These are phyloP conservation scores for Panthera tigris DNA, from an alignment of 2,113 vertebrate genomes.

Conservation along the genomic window DNA sequence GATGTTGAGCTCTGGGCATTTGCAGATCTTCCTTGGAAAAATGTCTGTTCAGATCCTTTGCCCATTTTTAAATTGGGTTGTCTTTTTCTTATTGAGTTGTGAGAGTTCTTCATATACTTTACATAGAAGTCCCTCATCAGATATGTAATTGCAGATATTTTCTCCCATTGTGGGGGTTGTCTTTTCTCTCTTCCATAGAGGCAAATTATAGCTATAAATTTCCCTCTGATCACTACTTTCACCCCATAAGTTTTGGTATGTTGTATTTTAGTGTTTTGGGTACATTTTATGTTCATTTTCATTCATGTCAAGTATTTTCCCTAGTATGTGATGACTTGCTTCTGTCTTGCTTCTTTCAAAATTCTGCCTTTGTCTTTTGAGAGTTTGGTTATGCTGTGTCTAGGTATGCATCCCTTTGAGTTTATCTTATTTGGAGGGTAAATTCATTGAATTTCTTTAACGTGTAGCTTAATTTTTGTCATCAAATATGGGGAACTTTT, in stretches of 20 bases:
- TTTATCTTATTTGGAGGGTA: background rate
- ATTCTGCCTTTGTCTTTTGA: background rate
- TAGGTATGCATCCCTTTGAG: background rate
- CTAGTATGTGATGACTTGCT: background rate
- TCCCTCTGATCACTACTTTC: background rate
- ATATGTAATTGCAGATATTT: background rate
- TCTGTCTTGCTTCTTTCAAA: conserved; percentile 11
- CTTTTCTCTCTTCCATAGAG: background rate
- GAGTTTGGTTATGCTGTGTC: background rate
- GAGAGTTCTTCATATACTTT: background rate
- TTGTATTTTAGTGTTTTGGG: background rate
- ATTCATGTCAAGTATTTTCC: background rate
- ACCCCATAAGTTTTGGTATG: background rate
- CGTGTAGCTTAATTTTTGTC: background rate
- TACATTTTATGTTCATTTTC: background rate
- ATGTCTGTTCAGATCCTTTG: background rate
- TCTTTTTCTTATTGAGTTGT: background rate
- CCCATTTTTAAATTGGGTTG: background rate
- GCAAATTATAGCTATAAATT: background rate
- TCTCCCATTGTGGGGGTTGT: background rate
- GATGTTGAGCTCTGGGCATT: background rate
- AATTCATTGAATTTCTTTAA: background rate
- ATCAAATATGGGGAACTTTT: background rate
- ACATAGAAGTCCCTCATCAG: background rate
- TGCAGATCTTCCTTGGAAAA: background rate